A percentile compares a stretch with the other conserved stretches of the same genome.
Conservation (phyloP, 2,797 vertebrate genomes). For the Cossypha heuglini region DNA sequence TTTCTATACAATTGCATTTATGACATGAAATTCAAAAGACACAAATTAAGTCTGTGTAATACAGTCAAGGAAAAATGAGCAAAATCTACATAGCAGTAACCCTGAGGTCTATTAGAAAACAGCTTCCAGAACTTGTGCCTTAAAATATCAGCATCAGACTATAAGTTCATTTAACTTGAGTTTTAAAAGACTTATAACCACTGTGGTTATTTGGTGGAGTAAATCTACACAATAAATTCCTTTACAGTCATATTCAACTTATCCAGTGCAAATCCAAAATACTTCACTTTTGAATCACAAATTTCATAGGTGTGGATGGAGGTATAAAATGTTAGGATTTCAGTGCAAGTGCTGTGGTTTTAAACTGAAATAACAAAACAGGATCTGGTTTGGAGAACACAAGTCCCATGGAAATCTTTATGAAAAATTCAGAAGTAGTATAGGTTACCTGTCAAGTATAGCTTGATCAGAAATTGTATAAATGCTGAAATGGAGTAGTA, state of each 20-base stretch:
- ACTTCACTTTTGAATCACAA: not conserved
- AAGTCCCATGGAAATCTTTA: constrained; percentile 16
- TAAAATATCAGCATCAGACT: not conserved
- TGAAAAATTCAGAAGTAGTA: not conserved
- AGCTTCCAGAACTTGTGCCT: not conserved
- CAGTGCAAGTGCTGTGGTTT: not conserved
- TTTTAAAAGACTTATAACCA: not conserved
- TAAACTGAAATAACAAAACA: not conserved
- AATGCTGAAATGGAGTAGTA: not conserved
- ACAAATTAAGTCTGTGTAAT: not conserved
- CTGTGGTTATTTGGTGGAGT: not conserved
- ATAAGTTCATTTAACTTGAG: not conserved
- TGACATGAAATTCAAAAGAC: not conserved
- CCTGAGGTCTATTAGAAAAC: not conserved
- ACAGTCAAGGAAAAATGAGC: not conserved
- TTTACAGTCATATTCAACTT: not conserved
- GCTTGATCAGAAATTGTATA: not conserved
- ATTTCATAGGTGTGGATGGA: not conserved
- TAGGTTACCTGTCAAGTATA: constrained; percentile 17
- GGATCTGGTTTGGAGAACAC: not conserved
- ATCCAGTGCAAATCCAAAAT: not conserved
- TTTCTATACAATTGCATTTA: not conserved
- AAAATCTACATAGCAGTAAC: not conserved
- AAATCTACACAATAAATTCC: not conserved
- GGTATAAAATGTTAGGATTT: not conserved